phyloP scores from a whole-genome alignment of 2,113 vertebrate genomes.

The Ciconia boyciana region DNA sequence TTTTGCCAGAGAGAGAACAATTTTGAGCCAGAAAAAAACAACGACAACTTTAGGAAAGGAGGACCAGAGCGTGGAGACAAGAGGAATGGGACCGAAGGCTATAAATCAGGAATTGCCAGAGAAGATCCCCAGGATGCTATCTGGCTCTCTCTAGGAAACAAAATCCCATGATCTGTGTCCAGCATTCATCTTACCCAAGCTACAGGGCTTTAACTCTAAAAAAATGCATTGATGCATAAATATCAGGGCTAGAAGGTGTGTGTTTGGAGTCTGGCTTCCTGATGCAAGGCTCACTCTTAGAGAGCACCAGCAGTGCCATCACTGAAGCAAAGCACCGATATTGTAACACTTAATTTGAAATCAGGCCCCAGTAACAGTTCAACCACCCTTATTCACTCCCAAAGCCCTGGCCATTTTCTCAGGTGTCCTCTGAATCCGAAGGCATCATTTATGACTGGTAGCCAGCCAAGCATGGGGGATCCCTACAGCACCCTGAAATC shows the following conservation, averaged over 20 bases:
- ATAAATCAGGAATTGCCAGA: background rate
- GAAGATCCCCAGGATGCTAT: background rate
- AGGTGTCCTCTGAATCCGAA: background rate
- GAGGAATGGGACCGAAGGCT: background rate
- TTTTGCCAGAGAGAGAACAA: background rate
- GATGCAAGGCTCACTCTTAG: background rate
- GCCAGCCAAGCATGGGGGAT: background rate
- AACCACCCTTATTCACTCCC: background rate
- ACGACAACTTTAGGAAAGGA: background rate
- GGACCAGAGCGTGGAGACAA: background rate
- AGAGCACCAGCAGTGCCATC: background rate
- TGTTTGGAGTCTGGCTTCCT: background rate
- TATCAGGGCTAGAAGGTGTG: background rate
- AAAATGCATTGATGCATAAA: background rate
- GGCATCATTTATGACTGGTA: background rate
- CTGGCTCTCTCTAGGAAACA: background rate
- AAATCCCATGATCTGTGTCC: background rate
- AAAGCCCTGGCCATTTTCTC: background rate
- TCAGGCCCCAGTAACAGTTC: rapidly evolving
- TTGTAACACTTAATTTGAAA: background rate
- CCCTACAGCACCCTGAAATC: background rate
- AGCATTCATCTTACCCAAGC: background rate
- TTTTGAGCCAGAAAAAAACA: background rate
- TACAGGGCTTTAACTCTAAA: background rate
- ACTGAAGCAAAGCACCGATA: background rate